These are phyloP conservation scores for Ispidina lecontei DNA, from an alignment of 2,797 vertebrate species.

Conservation along the genomic window DNA sequence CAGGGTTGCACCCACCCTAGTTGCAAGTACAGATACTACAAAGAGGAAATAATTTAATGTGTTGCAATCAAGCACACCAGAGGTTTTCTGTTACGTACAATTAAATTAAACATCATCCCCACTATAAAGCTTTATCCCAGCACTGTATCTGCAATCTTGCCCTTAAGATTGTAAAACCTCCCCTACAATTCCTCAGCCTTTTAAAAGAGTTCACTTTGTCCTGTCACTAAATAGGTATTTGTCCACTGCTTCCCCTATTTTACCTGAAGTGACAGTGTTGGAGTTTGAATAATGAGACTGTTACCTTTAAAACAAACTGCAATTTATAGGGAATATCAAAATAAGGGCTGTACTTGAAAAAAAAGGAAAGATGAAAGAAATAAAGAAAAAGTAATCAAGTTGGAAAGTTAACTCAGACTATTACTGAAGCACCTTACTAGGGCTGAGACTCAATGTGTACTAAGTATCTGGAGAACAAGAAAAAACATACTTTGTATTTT, in stretches of 20 bases:
- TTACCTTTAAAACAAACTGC: not conserved
- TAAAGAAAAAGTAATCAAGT: not conserved
- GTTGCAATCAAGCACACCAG: not conserved
- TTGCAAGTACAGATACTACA: not conserved
- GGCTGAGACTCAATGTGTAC: not conserved
- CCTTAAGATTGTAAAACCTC: not conserved
- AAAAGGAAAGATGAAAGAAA: not conserved
- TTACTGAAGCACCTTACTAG: not conserved
- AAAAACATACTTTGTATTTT: not conserved
- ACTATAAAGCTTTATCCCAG: not conserved
- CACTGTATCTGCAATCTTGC: not conserved
- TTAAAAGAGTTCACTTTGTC: not conserved
- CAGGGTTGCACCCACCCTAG: not conserved
- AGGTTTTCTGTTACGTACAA: not conserved
- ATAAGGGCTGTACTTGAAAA: constrained; percentile 2
- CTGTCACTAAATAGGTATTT: not conserved
- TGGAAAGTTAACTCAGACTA: not conserved
- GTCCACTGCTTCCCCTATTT: not conserved
- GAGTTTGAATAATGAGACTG: not conserved
- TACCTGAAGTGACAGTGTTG: not conserved
- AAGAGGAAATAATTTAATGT: not conserved
- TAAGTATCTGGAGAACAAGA: not conserved
- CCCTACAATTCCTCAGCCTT: not conserved
- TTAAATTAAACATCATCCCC: not conserved
- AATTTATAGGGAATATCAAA: not conserved